Percentiles rank a stretch among this genome's conserved stretches.
Evolutionary conservation across 92 coral and sea anemone genomes (phyloP).

Genomic region (Epizoanthus fatuus): DNA sequence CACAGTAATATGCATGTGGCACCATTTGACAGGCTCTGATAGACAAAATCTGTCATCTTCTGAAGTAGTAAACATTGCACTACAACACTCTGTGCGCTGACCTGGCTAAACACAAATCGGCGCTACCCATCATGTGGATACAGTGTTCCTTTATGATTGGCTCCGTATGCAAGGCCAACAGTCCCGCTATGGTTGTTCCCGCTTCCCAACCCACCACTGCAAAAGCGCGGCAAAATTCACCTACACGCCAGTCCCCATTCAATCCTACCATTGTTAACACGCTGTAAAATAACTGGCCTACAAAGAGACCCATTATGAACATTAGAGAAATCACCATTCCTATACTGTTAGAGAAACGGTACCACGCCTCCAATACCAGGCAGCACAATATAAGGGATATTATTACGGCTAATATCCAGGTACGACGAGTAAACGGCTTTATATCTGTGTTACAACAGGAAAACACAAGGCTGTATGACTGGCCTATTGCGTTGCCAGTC

Average conservation of each 20-base stretch:
- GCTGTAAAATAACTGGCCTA: neutral
- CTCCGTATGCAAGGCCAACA: neutral
- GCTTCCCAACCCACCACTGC: neutral
- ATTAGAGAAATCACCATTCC: neutral
- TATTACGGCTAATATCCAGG: neutral
- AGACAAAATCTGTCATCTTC: no score
- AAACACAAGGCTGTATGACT: neutral
- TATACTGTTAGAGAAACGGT: neutral
- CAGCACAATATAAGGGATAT: neutral
- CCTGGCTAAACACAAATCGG: neutral
- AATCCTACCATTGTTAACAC: neutral
- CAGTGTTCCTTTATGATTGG: neutral
- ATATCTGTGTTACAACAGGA: neutral
- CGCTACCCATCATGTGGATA: neutral
- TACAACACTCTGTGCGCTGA: neutral
- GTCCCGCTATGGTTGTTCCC: neutral
- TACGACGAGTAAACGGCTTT: neutral
- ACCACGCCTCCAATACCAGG: neutral
- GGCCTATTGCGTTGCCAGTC: neutral
- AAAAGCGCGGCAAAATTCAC: constrained; percentile 1
- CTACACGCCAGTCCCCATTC: neutral
- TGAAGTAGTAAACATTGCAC: neutral
- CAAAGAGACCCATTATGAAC: neutral
- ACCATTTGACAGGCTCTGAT: no score
- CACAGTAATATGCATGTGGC: no score